These are phyloP conservation scores for Hapalemur alaotrensis DNA, from an alignment of 2,797 vertebrate species.

Conservation along the genomic window DNA sequence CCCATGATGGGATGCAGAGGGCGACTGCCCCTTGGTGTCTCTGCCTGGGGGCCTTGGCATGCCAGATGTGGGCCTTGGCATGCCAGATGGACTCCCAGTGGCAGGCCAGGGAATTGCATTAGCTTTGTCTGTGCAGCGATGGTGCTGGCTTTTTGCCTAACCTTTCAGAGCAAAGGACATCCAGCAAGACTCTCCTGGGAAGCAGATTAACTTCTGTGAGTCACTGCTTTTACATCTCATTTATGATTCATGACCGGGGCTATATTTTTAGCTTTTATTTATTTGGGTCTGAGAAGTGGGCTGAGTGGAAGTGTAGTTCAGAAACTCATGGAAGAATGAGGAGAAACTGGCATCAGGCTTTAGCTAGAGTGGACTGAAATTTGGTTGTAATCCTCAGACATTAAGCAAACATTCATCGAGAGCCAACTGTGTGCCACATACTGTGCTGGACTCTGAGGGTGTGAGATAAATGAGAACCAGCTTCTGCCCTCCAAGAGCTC, in stretches of 20 bases:
- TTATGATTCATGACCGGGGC: conserved; percentile 78
- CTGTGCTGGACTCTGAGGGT: not conserved
- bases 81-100: not conserved
- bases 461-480: not conserved
- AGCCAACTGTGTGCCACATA: not conserved
- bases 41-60: not conserved
- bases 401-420: not conserved
- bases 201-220: conserved; percentile 82
- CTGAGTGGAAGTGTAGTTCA: conserved; percentile 68
- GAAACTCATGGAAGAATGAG: conserved; percentile 35
- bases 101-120: not conserved
- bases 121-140: not conserved
- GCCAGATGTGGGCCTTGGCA: not conserved
- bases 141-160: conserved; percentile 64
- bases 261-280: conserved; percentile 81
- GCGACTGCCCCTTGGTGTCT: not conserved
- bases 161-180: conserved; percentile 40
- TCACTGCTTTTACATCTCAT: conserved; percentile 80
- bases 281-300: conserved; percentile 74
- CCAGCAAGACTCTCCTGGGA: conserved; percentile 72
- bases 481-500: not conserved
- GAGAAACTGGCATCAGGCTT: not conserved
- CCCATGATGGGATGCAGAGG: not conserved
- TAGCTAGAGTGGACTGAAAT: not conserved
- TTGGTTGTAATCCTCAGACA: not conserved